Evolutionary conservation across 2,797 vertebrate genomes (phyloP).

Genomic region (Poeciliopsis turneri): DNA sequence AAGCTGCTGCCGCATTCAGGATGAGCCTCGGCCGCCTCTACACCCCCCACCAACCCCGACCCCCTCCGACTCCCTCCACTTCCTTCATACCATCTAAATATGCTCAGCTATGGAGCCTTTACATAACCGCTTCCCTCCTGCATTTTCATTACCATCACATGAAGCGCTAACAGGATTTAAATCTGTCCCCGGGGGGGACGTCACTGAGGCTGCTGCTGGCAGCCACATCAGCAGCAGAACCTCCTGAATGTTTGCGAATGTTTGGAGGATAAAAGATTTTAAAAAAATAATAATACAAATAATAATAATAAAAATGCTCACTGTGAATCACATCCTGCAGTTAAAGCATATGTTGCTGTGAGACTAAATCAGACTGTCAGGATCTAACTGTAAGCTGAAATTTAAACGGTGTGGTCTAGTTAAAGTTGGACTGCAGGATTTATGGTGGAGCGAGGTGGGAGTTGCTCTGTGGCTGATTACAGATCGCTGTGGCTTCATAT

Average conservation of each 20-base stretch:
- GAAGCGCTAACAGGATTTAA: constrained; percentile 23
- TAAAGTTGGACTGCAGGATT: constrained; percentile 55
- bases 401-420: constrained; percentile 42
- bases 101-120: constrained; percentile 20
- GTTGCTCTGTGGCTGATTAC: constrained; percentile 31
- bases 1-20: constrained; percentile 24
- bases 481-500: constrained; percentile 25
- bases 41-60: too few relatives aligned
- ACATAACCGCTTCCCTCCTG: constrained; percentile 4
- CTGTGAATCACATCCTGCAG: constrained; percentile 31
- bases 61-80: too few relatives aligned
- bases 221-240: constrained; percentile 20
- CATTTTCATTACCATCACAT: constrained; percentile 24
- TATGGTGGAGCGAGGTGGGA: constrained; percentile 24
- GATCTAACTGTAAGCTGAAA: constrained; percentile 34
- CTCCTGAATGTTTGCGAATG: constrained; percentile 25
- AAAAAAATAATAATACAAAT: neutral
- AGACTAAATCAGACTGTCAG: constrained; percentile 41
- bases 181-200: constrained; percentile 77
- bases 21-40: constrained; percentile 3
- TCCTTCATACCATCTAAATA: constrained; percentile 2
- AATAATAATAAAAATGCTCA: constrained; percentile 11
- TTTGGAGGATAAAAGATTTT: constrained; percentile 9
- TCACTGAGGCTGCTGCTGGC: constrained; percentile 70
- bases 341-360: constrained; percentile 27